Base-by-base conservation (phyloP, 2,797 vertebrate genomes). In the Peromyscus attwateri region DNA sequence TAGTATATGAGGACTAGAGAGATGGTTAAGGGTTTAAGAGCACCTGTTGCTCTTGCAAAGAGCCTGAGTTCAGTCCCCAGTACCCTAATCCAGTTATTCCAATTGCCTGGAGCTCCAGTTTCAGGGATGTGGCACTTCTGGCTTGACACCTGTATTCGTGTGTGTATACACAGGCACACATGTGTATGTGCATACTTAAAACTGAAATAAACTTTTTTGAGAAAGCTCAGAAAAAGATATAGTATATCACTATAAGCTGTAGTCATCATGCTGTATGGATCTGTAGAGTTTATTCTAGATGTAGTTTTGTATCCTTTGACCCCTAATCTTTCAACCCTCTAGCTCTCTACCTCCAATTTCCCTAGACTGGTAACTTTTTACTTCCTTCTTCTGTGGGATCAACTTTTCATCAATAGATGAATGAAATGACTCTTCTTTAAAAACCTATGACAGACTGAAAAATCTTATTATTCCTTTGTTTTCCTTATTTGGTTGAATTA, bases 401-500 rank as follows among this genome's bases (percentile, higher is more conserved):
- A 60, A 5, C 13, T 71, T 57, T 80, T 73, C 46, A 68, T 40
- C 8, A 16, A 21, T 9, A 52, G 43, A 68, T 81, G 55, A 80
- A 49, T 87, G 52, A 91, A 89, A 71, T 57, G 29, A 92, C 8
- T 23, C 43, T 2, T 46, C 66, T 31, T 80, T 89, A 81, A 89
- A 88, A 93, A 70, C 49, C 70, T 94, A 55, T 83, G 68, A 81
- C 6, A 87, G 21, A 90, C 37, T 96, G 34, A 92, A 21, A 21
- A 40, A 82, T 82, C 43, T 27, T 96, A 2, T 87, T 93, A 16
- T 93, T 92, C 21, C 34, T 95, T 93, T 96, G 49, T 91, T 37
- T 95, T 96, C 87, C 46, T 87, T 92, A 70, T 66, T 96, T 85
- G 40, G 52, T 79, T 83, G 68, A 95, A 70, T 68, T 70, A 23